Base-by-base conservation (phyloP, 53 echinoderm and acorn worm species). In the Echinometra lucunter region DNA sequence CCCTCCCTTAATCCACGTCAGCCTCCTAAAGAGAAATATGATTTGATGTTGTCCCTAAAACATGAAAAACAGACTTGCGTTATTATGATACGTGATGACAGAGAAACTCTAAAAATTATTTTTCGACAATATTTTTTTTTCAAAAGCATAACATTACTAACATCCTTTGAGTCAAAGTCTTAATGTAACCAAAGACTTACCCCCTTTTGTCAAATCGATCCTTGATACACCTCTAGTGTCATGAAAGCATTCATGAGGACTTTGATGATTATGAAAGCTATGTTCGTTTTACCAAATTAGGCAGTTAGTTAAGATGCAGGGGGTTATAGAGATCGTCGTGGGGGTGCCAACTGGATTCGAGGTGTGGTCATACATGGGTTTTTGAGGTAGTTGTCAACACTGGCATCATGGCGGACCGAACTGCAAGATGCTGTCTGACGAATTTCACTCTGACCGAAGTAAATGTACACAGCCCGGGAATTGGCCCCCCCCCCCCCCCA, bases 281-380 rank as follows among this genome's bases (percentile, higher is more conserved):
- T 78, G 78, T 78, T 78, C 38, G 78, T 78, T 78, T 78, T 19
- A 18, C 18, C 38, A 63, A 69, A 32, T 32, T 34, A 69, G 69
- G 34, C 69, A 38, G 78, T 78, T 78, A 40, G 78, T 78, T 78
- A 78, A 42, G 78, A 78, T 78, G 78, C 78, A 42, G 5, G 78
- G 42, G 42, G 78, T 42, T 78, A 42, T 78, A 38, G 42, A 78
- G 78, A 78, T 78, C 78, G 38, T 19, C 38, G 78, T 19, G 42
- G 78, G n/a, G n/a, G 78, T 78, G 78, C 42, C 38, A 37, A 21
- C 78, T 78, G 78, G 69, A 78, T 42, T 78, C 21, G 38, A 40
- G 78, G 78, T 42, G 38, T 42, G 42, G 78, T 42, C 78, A 69
- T 78, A 78, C 78, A 38, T 78, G 78, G 42, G n/a, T n/a, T 1